Percentiles rank a stretch among this genome's conserved stretches.
These are phyloP conservation scores for Sebastes umbrosus DNA, from an alignment of 2,797 vertebrate genomes.

Conservation along the genomic window DNA sequence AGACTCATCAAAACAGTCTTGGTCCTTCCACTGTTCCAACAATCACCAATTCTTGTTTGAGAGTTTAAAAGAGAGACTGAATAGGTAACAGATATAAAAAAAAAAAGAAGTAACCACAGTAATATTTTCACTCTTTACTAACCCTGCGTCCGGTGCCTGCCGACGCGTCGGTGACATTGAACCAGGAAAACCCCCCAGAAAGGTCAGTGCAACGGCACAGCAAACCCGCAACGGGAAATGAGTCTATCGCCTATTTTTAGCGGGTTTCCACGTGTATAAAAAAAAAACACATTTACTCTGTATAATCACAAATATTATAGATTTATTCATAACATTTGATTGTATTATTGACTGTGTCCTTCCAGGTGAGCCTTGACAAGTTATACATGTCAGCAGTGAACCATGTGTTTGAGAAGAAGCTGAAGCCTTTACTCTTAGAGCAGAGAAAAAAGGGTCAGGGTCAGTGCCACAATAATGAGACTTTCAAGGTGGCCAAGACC, in stretches of 20 bases:
- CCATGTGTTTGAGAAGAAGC: constrained; percentile 88
- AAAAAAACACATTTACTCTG: not conserved
- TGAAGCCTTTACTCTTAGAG: constrained; percentile 89
- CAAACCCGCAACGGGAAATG: not conserved
- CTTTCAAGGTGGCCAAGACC: constrained; percentile 79
- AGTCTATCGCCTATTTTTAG: too few species aligned
- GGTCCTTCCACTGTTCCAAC: too few species aligned
- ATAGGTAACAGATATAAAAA: too few species aligned
- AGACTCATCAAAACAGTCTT: not conserved
- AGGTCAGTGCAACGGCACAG: not conserved
- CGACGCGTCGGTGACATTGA: not conserved
- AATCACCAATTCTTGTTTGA: too few species aligned
- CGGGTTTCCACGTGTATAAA: not conserved
- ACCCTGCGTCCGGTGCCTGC: not conserved
- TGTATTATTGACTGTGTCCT: not conserved
- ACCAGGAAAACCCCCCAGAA: not conserved
- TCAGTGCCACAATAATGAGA: constrained; percentile 80
- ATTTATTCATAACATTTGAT: not conserved
- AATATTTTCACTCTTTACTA: too few species aligned
- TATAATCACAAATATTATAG: not conserved
- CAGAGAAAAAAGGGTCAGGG: constrained; percentile 72
- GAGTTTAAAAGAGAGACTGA: too few species aligned
- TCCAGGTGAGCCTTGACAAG: constrained; percentile 90
- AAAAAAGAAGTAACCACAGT: not conserved
- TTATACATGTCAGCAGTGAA: constrained; percentile 90